These are phyloP conservation scores for Pitangus sulphuratus DNA, from an alignment of 2,797 vertebrate genomes.

Conservation along the genomic window DNA sequence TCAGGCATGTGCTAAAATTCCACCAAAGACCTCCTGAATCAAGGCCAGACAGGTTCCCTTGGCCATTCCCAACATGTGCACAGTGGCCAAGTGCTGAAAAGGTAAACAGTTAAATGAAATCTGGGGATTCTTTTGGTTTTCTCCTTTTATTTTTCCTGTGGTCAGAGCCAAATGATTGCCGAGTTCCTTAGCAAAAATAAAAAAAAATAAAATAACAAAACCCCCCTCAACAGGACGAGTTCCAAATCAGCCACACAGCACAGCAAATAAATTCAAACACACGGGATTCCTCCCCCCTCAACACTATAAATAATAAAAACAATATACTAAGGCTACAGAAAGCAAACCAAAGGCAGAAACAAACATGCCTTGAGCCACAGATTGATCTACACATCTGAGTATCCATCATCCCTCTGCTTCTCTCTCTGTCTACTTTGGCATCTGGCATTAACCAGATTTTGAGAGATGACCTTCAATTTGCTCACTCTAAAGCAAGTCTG, in stretches of 20 bases:
- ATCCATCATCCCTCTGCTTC: slow-evolving; percentile 20
- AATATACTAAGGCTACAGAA: slow-evolving; percentile 28
- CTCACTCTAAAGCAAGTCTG: slow-evolving; percentile 40
- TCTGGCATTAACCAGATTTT: slow-evolving; percentile 63
- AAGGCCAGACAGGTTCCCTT: background rate
- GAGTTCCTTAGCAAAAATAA: slow-evolving; percentile 9
- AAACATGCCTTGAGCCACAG: background rate
- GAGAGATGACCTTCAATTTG: slow-evolving; percentile 63
- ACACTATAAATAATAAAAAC: slow-evolving; percentile 58
- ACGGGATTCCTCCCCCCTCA: background rate
- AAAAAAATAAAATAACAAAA: background rate
- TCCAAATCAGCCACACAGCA: slow-evolving; percentile 45
- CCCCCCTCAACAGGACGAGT: background rate
- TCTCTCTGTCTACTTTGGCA: slow-evolving; percentile 38
- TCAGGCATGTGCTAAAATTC: background rate
- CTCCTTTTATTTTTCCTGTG: background rate
- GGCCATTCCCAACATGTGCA: background rate
- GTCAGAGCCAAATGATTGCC: background rate
- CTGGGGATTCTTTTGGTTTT: background rate
- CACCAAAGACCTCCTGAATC: background rate
- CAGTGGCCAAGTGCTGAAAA: background rate
- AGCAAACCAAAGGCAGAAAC: background rate
- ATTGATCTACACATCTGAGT: background rate
- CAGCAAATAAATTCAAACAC: slow-evolving; percentile 56
- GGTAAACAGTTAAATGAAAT: background rate